Conservation (phyloP, 2,888 invertebrate species). For the Copidosoma aretas region DNA sequence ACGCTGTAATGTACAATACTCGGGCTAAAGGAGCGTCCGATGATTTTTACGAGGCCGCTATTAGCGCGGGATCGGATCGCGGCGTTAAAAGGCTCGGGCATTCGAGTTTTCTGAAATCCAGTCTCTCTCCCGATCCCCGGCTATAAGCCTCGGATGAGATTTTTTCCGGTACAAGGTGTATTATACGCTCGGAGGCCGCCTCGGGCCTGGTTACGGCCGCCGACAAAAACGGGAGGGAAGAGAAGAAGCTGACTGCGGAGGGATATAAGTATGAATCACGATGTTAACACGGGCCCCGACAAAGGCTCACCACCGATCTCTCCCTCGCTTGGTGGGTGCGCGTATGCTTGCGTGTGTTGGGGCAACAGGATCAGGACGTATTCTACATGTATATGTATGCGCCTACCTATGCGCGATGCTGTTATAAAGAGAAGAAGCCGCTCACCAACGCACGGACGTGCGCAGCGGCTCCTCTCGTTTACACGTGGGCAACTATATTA, state of each 20-base stretch:
- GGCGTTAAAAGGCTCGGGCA: background rate
- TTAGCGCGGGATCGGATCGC: background rate
- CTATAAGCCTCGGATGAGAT: too few species aligned
- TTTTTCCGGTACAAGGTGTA: too few species aligned
- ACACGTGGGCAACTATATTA: constrained; percentile 40
- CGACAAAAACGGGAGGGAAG: constrained; percentile 31
- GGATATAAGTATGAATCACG: constrained; percentile 43
- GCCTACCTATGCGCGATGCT: too few species aligned
- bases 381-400: too few species aligned
- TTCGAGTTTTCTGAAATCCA: background rate
- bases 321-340: too few species aligned
- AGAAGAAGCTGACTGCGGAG: background rate
- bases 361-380: too few species aligned
- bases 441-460: background rate
- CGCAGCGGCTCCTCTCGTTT: too few species aligned
- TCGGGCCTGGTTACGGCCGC: constrained; percentile 6
- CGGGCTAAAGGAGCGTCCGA: too few species aligned
- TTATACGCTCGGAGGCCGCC: background rate
- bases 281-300: constrained; percentile 46
- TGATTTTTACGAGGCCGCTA: too few species aligned
- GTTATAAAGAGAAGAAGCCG: too few species aligned
- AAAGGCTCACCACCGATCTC: constrained; percentile 43
- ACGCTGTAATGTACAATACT: too few species aligned
- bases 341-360: too few species aligned
- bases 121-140: background rate